Evolutionary conservation across 1,140 invertebrate genomes (phyloP).

Genomic region (Antheraea pernyi): DNA sequence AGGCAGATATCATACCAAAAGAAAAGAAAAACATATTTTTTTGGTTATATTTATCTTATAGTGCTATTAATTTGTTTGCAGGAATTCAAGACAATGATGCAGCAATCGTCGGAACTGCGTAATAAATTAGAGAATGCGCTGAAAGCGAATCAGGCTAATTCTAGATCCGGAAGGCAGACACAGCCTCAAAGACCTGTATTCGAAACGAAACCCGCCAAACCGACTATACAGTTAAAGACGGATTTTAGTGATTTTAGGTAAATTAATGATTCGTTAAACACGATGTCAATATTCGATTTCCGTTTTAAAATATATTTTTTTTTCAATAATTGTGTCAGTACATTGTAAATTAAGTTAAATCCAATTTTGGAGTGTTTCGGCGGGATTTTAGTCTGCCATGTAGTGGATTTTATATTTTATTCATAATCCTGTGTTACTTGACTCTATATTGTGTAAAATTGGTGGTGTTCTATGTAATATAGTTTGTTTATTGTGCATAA

Average conservation of each 20-base stretch:
- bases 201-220: slow-evolving; percentile 77
- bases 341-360: too few relatives aligned
- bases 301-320: too few relatives aligned
- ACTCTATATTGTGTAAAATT: too few relatives aligned
- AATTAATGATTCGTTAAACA: slow-evolving; percentile 22
- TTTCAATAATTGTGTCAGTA: too few relatives aligned
- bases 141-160: slow-evolving; percentile 84
- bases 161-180: slow-evolving; percentile 68
- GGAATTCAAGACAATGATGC: slow-evolving; percentile 96
- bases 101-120: slow-evolving; percentile 87
- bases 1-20: too few relatives aligned
- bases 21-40: too few relatives aligned
- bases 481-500: too few relatives aligned
- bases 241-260: slow-evolving; percentile 96
- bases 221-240: slow-evolving; percentile 96
- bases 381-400: too few relatives aligned
- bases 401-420: too few relatives aligned
- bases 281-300: background rate
- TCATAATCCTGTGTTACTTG: too few relatives aligned
- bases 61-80: slow-evolving; percentile 56
- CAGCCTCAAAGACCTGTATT: slow-evolving; percentile 78
- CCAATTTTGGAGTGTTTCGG: too few relatives aligned
- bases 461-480: too few relatives aligned
- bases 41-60: slow-evolving; percentile 7
- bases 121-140: slow-evolving; percentile 92